Evolutionary conservation across 2,888 invertebrate genomes (phyloP), one percentile per base, ranked within the genome.

Genomic region (Onthophagus sagittarius): DNA sequence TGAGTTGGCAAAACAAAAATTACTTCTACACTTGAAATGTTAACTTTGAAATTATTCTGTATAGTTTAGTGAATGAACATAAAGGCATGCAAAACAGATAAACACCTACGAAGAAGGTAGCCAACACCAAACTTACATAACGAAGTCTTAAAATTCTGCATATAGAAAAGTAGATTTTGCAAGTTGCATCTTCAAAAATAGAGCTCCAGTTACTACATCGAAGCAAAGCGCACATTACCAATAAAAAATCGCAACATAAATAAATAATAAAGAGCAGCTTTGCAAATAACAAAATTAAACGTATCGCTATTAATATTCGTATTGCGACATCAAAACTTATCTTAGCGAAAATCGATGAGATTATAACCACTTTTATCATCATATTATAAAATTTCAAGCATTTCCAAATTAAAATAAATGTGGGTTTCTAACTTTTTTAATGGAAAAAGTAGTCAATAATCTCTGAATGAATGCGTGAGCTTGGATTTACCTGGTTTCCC

Each of bases 401-500:
- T 14, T 14, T 2, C 2, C 23, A 23, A 23, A 23, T 23, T 23
- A 23, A 23, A 23, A 23, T 23, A 23, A 23, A 23, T 23, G 23
- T 23, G 1, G 1, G 23, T 23, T 23, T 23, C 23, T 2, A n/a
- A n/a, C n/a, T 23, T 23, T 23, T 23, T 23, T 23, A 3, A 62
- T 13, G 62, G 62, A 13, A 62, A 62, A 62, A 14, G n/a, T 14
- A 4, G 1, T 4, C 62, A 14, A 14, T 13, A 13, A 62, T 2
- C 2, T 23, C 23, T 23, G 23, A 23, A 6, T n/a, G 15, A 71
- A 15, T 23, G 11, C 2, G 6, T 62, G 15, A 69, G 13, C 23
- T 23, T 23, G 1, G 23, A 23, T 86, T 84, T 82, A 88, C 88
- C 88, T 84, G 87, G 87, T 84, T 89, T 89, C 84, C 90, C 91